Conservation (phyloP, 2,113 vertebrate genomes). For the Dendrocopos noguchii region DNA sequence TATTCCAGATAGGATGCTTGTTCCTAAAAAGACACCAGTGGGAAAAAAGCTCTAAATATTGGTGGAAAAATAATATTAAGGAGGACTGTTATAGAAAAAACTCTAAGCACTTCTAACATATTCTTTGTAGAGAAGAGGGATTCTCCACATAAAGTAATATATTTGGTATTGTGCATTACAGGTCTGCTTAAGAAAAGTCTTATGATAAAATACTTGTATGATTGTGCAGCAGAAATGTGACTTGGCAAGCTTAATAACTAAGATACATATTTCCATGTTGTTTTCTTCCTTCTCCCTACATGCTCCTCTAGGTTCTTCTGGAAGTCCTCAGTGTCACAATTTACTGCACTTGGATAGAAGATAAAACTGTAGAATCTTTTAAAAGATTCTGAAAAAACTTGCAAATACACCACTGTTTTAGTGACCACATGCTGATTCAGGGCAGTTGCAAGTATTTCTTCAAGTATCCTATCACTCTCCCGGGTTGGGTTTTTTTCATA, state of each 20-base stretch:
- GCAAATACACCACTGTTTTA: neutral
- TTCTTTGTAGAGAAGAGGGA: neutral
- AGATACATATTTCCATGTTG: neutral
- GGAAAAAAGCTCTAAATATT: neutral
- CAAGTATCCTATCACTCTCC: neutral
- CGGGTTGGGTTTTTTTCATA: conserved; percentile 39
- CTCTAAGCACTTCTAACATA: neutral
- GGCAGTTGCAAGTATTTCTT: neutral
- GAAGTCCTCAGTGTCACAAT: neutral
- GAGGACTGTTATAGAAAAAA: neutral
- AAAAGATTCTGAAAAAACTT: neutral
- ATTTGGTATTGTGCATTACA: neutral
- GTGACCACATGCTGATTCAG: neutral
- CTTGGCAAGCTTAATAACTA: neutral
- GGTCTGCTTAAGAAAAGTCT: neutral
- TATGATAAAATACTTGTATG: neutral
- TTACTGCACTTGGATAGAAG: neutral
- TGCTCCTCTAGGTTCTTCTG: neutral
- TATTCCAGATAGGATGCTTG: conserved; percentile 90
- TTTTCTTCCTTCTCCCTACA: neutral
- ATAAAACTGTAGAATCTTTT: neutral
- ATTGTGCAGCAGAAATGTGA: neutral
- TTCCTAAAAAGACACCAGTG: conserved; percentile 76
- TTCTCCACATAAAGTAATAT: neutral
- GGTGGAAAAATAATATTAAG: neutral